Evolutionary conservation across 2,888 invertebrate species (phyloP).

Genomic region (Callimorpha dominula): DNA sequence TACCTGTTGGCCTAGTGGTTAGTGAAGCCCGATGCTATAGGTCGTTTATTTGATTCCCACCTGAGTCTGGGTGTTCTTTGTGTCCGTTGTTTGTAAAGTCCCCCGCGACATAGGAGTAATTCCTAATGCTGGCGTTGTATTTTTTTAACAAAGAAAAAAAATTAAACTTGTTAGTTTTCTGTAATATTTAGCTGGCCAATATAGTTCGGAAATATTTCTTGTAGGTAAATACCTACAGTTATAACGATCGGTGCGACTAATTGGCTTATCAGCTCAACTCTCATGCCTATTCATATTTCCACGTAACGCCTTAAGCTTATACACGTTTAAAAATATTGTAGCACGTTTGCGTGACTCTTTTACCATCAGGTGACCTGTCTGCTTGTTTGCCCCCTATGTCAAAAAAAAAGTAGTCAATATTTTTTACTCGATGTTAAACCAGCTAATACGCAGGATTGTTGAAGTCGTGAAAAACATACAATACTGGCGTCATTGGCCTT

Average conservation of each 20-base stretch:
- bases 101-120: too few relatives aligned
- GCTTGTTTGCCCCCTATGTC: too few relatives aligned
- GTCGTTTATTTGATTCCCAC: too few relatives aligned
- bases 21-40: too few relatives aligned
- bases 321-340: constrained; percentile 19
- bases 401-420: neutral
- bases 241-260: constrained; percentile 42
- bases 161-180: neutral
- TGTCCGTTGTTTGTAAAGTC: too few relatives aligned
- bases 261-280: constrained; percentile 57
- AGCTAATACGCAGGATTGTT: neutral
- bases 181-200: neutral
- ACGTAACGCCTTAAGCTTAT: constrained; percentile 20
- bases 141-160: neutral
- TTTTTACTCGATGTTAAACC: neutral
- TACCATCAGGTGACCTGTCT: too few relatives aligned
- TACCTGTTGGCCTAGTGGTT: too few relatives aligned
- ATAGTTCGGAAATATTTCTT: neutral
- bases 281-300: constrained; percentile 38
- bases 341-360: neutral
- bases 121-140: too few relatives aligned
- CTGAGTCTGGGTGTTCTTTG: too few relatives aligned
- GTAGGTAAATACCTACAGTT: neutral
- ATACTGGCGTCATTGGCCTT: constrained; percentile 23
- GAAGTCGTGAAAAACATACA: constrained; percentile 14